Evolutionary conservation across 2,888 invertebrate genomes (phyloP).

Genomic region (Lucinisca nassula): DNA sequence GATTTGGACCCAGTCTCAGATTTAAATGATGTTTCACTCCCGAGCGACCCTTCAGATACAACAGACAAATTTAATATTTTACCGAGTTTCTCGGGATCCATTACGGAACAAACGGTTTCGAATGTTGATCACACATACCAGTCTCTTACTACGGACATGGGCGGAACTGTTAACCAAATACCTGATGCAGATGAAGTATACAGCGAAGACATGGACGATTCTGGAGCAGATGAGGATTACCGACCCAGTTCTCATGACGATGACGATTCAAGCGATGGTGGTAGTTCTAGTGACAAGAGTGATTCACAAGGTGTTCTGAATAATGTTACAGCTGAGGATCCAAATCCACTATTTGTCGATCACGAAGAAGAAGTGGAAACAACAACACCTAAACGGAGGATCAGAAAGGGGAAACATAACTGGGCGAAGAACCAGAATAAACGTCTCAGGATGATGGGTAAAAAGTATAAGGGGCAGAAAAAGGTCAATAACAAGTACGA

Average conservation of each 20-base stretch:
- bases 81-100: background rate
- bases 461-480: constrained; percentile 1
- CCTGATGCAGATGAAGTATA: background rate
- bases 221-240: background rate
- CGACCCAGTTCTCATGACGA: background rate
- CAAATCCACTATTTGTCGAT: background rate
- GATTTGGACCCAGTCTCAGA: background rate
- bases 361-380: background rate
- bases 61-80: background rate
- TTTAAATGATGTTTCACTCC: background rate
- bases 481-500: background rate
- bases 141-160: background rate
- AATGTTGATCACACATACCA: background rate
- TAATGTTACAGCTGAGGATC: background rate
- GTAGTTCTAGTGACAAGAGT: background rate
- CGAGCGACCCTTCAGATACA: background rate
- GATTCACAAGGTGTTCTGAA: background rate
- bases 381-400: background rate
- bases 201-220: background rate
- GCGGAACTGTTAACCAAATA: background rate
- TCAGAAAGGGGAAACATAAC: background rate
- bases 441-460: constrained; percentile 10
- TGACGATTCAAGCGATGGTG: background rate
- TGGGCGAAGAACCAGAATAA: background rate
- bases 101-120: background rate